Evolutionary conservation across 2,888 invertebrate species (phyloP), one percentile per base, ranked within the genome.

Genomic region (Aphidius colemani): DNA sequence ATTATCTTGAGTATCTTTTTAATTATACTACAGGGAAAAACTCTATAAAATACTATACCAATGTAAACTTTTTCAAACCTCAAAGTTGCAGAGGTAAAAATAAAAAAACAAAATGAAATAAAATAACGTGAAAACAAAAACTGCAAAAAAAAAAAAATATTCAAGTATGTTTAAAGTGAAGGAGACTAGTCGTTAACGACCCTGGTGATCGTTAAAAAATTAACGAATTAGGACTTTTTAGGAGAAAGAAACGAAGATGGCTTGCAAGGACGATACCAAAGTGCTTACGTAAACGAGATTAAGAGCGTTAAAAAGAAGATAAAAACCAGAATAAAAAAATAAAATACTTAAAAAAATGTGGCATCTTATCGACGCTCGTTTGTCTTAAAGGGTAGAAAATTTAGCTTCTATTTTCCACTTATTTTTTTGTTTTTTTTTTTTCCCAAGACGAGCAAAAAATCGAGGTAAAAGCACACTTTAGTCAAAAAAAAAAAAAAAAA

Each of bases 121-220:
- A 41, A 53, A 39, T 10, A 48, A 48, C 10, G n/a, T 11, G 30
- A 43, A 40, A 45, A 51, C 39, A 53, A 60, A 66, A 46, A 48
- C 41, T 4, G 51, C 46, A 41, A 40, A 61, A 58, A 43, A 55
- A 60, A 61, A 53, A 64, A 60, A 57, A 48, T 65, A 53, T 53
- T 43, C 11, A 13, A 41, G 39, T 30, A 58, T 45, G 57, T 13
- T 39, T 39, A 43, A 40, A 18, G n/a, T 43, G 44, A 51, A n/a
- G 55, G 44, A 8, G 53, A 61, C 30, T 48, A 60, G 66, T 68
- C 68, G 69, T 71, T 69, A 69, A 67, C 68, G 66, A 66, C 64
- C 55, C 61, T 40, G 58, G 66, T 64, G 66, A 70, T 71, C 71
- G 65, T 72, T 72, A 71, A 65, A 68, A 69, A 70, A 71, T 71